Evolutionary conservation across 2,113 vertebrate genomes (phyloP).

Genomic region (Neoarius graeffei): DNA sequence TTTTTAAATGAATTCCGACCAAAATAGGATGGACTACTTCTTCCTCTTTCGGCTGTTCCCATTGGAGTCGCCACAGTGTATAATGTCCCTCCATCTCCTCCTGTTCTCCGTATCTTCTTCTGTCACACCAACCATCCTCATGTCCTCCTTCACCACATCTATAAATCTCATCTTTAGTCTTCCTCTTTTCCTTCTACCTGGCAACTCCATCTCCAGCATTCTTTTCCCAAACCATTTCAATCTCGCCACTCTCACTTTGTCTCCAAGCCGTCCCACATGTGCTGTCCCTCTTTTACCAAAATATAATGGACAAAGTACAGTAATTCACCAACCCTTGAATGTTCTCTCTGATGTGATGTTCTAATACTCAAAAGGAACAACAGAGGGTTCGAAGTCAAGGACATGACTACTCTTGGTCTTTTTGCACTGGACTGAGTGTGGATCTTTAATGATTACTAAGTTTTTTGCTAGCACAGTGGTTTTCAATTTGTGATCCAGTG

Average conservation of each 20-base stretch:
- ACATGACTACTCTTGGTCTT: not conserved
- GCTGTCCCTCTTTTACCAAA: not conserved
- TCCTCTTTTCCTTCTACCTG: too few relatives aligned
- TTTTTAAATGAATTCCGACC: not conserved
- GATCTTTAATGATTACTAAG: not conserved
- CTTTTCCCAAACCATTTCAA: too few relatives aligned
- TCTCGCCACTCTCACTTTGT: too few relatives aligned
- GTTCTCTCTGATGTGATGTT: not conserved
- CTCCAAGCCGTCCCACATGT: too few relatives aligned
- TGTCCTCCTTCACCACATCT: too few relatives aligned
- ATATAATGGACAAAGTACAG: not conserved
- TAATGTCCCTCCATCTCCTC: too few relatives aligned
- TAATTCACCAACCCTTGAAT: not conserved
- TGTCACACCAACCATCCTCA: too few relatives aligned
- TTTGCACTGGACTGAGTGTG: not conserved
- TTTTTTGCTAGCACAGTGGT: not conserved
- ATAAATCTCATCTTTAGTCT: too few relatives aligned
- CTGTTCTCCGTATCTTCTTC: too few relatives aligned
- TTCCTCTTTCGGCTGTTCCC: too few relatives aligned
- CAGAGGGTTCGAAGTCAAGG: not conserved
- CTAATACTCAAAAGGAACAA: not conserved
- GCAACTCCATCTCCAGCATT: too few relatives aligned
- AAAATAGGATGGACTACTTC: not conserved
- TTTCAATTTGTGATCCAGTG: not conserved
- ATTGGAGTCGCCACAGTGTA: too few relatives aligned